Evolutionary conservation across 2,797 vertebrate genomes (phyloP).

Genomic region (Lophura swinhoii): DNA sequence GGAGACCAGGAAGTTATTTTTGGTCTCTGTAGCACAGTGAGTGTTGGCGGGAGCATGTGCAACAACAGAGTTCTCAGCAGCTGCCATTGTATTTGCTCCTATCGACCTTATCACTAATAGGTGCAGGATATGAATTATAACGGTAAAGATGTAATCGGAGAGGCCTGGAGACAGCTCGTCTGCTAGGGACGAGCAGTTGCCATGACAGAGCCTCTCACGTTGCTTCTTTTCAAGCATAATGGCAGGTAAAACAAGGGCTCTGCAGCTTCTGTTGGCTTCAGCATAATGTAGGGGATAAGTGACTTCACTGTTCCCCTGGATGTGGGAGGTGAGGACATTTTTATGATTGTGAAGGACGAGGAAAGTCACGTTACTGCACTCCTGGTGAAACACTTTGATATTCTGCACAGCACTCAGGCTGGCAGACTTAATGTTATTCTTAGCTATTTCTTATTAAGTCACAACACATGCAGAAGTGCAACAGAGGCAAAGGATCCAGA

Average conservation of each 20-base stretch:
- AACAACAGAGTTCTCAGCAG: conserved; percentile 59
- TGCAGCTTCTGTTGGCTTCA: neutral
- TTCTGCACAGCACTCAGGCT: neutral
- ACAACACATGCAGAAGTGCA: neutral
- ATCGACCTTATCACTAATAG: conserved; percentile 59
- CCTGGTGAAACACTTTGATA: neutral
- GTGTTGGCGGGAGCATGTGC: conserved; percentile 29
- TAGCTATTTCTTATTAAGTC: conserved; percentile 14
- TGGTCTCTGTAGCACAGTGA: conserved; percentile 60
- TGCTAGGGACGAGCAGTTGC: conserved; percentile 44
- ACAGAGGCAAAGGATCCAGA: neutral
- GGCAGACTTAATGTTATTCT: neutral
- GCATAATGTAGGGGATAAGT: neutral
- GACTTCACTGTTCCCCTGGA: neutral
- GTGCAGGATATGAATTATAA: conserved; percentile 69
- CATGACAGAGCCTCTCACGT: neutral
- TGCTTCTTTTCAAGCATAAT: conserved; percentile 42
- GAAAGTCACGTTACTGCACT: neutral
- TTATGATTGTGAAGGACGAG: neutral
- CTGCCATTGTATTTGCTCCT: conserved; percentile 65
- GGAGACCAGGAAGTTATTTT: conserved; percentile 73
- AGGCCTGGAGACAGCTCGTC: conserved; percentile 68
- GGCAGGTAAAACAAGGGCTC: conserved; percentile 42
- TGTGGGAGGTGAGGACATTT: neutral
- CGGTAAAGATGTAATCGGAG: conserved; percentile 54